Percentiles rank a stretch among this genome's conserved stretches.
Evolutionary conservation across 2,797 vertebrate genomes (phyloP).

Genomic region (Helicolenus hilgendorfi): DNA sequence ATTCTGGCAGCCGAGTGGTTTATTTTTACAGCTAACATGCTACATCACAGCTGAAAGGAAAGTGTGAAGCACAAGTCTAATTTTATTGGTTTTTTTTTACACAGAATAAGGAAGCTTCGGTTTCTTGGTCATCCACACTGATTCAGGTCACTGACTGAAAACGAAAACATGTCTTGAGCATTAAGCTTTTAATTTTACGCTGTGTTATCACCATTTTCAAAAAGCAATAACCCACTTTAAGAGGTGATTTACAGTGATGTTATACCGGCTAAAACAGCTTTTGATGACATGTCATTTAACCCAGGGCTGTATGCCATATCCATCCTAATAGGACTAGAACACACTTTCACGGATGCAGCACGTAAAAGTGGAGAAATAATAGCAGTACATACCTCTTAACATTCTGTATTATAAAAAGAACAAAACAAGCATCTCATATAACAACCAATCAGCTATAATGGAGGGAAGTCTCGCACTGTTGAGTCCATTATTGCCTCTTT

Average conservation of each 20-base stretch:
- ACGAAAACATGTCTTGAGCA: constrained; percentile 15
- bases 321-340: neutral
- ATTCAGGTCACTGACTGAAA: neutral
- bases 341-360: neutral
- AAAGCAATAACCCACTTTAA: constrained; percentile 16
- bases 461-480: constrained; percentile 48
- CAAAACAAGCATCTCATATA: constrained; percentile 44
- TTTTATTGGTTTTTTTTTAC: neutral
- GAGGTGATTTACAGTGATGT: constrained; percentile 8
- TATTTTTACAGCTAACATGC: neutral
- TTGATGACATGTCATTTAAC: constrained; percentile 21
- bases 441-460: constrained; percentile 51
- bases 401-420: constrained; percentile 40
- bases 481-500: constrained; percentile 67
- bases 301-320: neutral
- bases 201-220: constrained; percentile 1
- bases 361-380: constrained; percentile 14
- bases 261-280: constrained; percentile 1
- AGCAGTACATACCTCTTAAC: constrained; percentile 21
- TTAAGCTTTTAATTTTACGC: constrained; percentile 33
- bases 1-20: neutral
- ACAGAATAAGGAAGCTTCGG: neutral
- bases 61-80: neutral
- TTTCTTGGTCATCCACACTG: neutral
- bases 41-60: neutral